Conservation (phyloP, 2,797 vertebrate species). For the Brotula barbata region DNA sequence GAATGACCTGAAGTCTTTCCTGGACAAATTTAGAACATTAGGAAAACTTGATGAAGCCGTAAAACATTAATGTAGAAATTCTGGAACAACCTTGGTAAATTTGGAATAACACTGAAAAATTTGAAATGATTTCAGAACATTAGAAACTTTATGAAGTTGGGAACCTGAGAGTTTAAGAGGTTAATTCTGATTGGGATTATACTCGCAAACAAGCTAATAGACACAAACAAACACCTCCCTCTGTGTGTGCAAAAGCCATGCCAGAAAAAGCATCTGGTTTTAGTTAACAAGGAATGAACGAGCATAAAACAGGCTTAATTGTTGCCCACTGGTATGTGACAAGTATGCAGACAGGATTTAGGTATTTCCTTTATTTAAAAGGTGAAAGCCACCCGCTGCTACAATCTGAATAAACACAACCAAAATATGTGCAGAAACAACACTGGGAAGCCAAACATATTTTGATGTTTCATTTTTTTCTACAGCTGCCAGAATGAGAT, state of each 20-base stretch:
- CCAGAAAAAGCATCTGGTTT: constrained; percentile 51
- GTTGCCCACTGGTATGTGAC: constrained; percentile 34
- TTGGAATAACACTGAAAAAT: too few species aligned
- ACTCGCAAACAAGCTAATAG: constrained; percentile 33
- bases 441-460: neutral
- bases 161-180: too few species aligned
- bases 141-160: too few species aligned
- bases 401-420: neutral
- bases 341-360: constrained; percentile 35
- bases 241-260: neutral
- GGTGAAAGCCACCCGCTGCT: constrained; percentile 3
- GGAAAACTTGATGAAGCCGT: too few species aligned
- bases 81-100: too few species aligned
- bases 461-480: constrained; percentile 36
- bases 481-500: constrained; percentile 3
- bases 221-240: constrained; percentile 12
- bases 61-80: too few species aligned
- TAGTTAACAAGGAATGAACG: constrained; percentile 41
- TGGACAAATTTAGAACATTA: too few species aligned
- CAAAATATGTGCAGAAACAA: constrained; percentile 3
- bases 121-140: too few species aligned
- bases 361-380: constrained; percentile 34
- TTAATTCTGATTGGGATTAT: constrained; percentile 23
- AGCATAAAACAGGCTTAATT: constrained; percentile 25
- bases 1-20: too few species aligned